These are phyloP conservation scores for Mormyrops attenuatus DNA, from an alignment of 2,797 vertebrate genomes.

Conservation along the genomic window DNA sequence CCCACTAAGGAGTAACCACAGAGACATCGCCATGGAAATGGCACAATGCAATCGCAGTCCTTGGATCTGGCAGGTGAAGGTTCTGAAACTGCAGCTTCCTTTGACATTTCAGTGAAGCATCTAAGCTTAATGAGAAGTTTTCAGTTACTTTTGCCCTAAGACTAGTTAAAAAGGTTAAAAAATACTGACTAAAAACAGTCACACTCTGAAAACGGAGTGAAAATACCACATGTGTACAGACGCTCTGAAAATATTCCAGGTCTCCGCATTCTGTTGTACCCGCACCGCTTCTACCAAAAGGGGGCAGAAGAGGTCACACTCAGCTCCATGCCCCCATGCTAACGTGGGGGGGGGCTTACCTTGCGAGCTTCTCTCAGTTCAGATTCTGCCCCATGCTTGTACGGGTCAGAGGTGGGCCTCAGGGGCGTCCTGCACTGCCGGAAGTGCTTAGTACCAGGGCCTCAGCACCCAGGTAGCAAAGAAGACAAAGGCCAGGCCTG, in stretches of 20 bases:
- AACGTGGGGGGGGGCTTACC: not conserved
- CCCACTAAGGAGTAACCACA: not conserved
- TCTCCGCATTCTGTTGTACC: not conserved
- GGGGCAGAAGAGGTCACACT: not conserved
- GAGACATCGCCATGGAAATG: not conserved
- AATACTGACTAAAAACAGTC: not conserved
- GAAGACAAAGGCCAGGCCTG: slow-evolving; percentile 24
- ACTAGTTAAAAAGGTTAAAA: not conserved
- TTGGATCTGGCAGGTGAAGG: not conserved
- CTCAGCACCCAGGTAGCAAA: slow-evolving; percentile 66
- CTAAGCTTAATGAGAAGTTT: not conserved
- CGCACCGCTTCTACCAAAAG: not conserved
- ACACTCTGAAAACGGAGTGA: not conserved
- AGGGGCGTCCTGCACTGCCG: slow-evolving; percentile 45
- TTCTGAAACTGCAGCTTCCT: not conserved
- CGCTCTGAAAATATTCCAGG: not conserved
- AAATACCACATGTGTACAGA: not conserved
- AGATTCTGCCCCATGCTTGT: slow-evolving; percentile 70
- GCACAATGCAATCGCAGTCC: not conserved
- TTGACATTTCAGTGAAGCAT: not conserved
- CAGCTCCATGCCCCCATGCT: not conserved
- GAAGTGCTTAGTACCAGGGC: slow-evolving; percentile 45
- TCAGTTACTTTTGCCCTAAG: not conserved
- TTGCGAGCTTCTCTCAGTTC: slow-evolving; percentile 38
- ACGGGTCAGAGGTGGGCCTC: slow-evolving; percentile 37